These are phyloP conservation scores for Andrena fulva DNA, from an alignment of 2,888 invertebrate species.

Conservation along the genomic window DNA sequence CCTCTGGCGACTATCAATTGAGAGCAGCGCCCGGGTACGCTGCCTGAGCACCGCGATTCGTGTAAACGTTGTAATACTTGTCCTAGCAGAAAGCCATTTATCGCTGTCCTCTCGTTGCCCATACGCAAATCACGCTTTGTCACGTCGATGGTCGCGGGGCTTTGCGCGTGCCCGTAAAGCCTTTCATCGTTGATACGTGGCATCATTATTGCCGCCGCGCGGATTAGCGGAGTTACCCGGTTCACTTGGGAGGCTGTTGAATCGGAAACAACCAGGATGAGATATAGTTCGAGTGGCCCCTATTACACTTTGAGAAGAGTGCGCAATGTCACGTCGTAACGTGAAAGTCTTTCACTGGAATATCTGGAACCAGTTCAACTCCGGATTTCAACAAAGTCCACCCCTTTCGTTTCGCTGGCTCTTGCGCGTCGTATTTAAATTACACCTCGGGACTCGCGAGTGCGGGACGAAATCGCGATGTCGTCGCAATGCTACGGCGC, in stretches of 20 bases:
- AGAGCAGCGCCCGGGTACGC: slow-evolving; percentile 37
- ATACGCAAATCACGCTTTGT: slow-evolving; percentile 55
- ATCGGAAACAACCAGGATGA: not conserved
- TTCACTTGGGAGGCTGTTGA: not conserved
- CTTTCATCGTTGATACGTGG: slow-evolving; percentile 27
- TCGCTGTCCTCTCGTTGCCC: slow-evolving; percentile 46
- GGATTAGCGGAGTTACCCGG: slow-evolving; percentile 14
- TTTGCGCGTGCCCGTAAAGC: slow-evolving; percentile 26
- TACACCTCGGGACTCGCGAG: not conserved
- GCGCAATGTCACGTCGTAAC: too few relatives aligned
- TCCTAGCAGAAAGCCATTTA: slow-evolving; percentile 58
- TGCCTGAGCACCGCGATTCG: slow-evolving; percentile 54
- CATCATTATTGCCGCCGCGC: slow-evolving; percentile 32
- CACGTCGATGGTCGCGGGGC: slow-evolving; percentile 43
- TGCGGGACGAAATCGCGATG: not conserved
- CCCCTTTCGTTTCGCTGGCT: not conserved
- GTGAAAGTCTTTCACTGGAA: too few relatives aligned
- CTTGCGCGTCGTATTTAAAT: slow-evolving; percentile 6
- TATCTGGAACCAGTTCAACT: not conserved
- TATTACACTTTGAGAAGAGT: too few relatives aligned
- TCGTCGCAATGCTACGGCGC: slow-evolving; percentile 3
- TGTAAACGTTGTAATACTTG: slow-evolving; percentile 64
- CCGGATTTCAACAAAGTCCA: not conserved
- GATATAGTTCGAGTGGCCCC: too few relatives aligned
- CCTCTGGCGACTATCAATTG: slow-evolving; percentile 55